Conservation (phyloP, 1,140 invertebrate species). For the Neodiprion lecontei region DNA sequence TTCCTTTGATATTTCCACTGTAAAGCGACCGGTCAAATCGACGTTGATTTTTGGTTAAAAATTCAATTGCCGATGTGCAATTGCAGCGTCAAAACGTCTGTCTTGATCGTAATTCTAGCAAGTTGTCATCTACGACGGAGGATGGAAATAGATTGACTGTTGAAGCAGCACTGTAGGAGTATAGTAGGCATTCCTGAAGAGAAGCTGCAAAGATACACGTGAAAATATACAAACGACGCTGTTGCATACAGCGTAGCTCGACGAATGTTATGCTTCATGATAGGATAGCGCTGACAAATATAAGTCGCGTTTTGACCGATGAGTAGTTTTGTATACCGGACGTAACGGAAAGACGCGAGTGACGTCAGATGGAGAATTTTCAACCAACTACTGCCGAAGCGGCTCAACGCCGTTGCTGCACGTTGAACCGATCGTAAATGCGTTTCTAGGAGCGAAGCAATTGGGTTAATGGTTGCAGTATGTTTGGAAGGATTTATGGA, state of each 20-base stretch:
- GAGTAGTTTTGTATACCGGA: not conserved
- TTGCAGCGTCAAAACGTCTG: not conserved
- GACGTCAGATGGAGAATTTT: not conserved
- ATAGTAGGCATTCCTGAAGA: not conserved
- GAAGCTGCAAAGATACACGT: not conserved
- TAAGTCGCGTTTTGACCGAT: not conserved
- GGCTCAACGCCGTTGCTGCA: not conserved
- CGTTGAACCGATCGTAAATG: not conserved
- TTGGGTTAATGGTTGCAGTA: constrained; percentile 7
- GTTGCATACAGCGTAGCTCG: not conserved
- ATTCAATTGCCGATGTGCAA: too few species aligned
- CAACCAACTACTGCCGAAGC: not conserved
- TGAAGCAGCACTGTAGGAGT: not conserved
- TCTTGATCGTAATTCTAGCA: not conserved
- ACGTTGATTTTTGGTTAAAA: too few species aligned
- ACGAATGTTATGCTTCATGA: not conserved
- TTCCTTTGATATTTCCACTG: not conserved
- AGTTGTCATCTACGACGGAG: constrained; percentile 1
- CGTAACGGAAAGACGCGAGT: not conserved
- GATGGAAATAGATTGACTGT: not conserved
- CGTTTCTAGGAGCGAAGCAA: not conserved
- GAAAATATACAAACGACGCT: not conserved
- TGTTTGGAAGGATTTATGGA: not conserved
- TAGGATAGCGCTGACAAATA: constrained; percentile 1
- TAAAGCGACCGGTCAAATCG: too few species aligned